These are phyloP conservation scores for Drosophila robusta DNA, from an alignment of 2,888 invertebrate genomes.

Conservation along the genomic window DNA sequence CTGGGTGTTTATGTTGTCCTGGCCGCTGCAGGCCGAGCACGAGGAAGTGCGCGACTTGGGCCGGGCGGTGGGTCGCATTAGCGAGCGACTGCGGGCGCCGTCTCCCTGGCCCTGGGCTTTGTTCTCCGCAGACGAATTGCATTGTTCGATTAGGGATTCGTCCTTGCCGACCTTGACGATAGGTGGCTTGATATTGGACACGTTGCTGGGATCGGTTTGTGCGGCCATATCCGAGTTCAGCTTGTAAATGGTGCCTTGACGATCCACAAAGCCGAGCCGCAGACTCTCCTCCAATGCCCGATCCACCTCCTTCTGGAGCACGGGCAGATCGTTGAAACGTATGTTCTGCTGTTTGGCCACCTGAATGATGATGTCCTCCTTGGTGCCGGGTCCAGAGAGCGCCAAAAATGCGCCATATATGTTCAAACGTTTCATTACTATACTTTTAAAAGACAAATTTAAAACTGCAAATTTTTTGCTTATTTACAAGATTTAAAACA, in stretches of 20 bases:
- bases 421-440: slow-evolving; percentile 40
- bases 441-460: slow-evolving; percentile 11
- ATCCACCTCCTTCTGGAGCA: slow-evolving; percentile 40
- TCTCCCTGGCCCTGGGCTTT: slow-evolving; percentile 29
- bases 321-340: slow-evolving; percentile 43
- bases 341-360: slow-evolving; percentile 50
- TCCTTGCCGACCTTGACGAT: not conserved
- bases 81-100: slow-evolving; percentile 12
- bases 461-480: slow-evolving; percentile 29
- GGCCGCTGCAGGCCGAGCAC: slow-evolving; percentile 7
- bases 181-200: not conserved
- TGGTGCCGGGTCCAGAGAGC: slow-evolving; percentile 27
- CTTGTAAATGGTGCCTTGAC: slow-evolving; percentile 20
- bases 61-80: not conserved
- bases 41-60: slow-evolving; percentile 3
- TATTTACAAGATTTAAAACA: not conserved
- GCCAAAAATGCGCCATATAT: slow-evolving; percentile 27
- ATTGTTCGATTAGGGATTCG: not conserved
- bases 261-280: slow-evolving; percentile 36
- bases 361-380: slow-evolving; percentile 49
- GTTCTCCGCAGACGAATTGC: rapidly evolving
- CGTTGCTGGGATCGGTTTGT: not conserved
- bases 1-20: not conserved
- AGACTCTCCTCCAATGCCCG: slow-evolving; percentile 31
- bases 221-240: not conserved